Base-by-base conservation (phyloP, 2,797 vertebrate species). In the Halcyon smyrnensis region DNA sequence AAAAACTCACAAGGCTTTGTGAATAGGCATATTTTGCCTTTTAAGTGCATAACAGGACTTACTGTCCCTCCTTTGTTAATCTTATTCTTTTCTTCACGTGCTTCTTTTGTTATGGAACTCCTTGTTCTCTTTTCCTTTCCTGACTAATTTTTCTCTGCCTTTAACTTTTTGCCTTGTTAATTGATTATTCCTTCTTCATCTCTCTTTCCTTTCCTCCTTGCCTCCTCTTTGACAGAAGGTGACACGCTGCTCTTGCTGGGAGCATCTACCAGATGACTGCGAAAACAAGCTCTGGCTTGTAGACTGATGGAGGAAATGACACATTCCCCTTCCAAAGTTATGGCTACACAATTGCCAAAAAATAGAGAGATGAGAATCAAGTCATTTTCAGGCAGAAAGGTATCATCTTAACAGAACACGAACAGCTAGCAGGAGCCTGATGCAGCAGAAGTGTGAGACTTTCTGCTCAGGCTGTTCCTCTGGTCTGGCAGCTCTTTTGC, bases 201-300 rank as follows among this genome's bases (percentile, higher is more conserved):
- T 75, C 63, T 71, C 84, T 62, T 78, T 75, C 12, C 30, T 87
- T 92, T 23, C 7, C 57, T 90, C 24, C 37, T 87, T 92, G 82
- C 9, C 30, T 84, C 11, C 28, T 67, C 53, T 84, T 78, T 91
- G 84, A 91, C 94, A 93, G 87, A 92, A 95, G 87, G 91, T 85
- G 91, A 81, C 82, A 57, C 15, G 12, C 19, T 51, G 51, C 21
- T 85, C 94, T 34, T 46, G 82, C 91, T 95, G 95, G 64, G 57
- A 89, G 19, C 73, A 75, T 30, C 79, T 81, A 94, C 73, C 62
- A 84, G 69, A 81, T 54, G 89, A 93, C 79, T 89, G 78, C 0
- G 24, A 92, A 91, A 95, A 93, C 78, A 86, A 96, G 92, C 34
- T 91, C 62, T 87, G 90, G 87, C 89, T 87, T 75, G 73, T 46